Evolutionary conservation across 2,888 invertebrate genomes (phyloP), one percentile per base, ranked within the genome.

Genomic region (Zaprionus lineosus): DNA sequence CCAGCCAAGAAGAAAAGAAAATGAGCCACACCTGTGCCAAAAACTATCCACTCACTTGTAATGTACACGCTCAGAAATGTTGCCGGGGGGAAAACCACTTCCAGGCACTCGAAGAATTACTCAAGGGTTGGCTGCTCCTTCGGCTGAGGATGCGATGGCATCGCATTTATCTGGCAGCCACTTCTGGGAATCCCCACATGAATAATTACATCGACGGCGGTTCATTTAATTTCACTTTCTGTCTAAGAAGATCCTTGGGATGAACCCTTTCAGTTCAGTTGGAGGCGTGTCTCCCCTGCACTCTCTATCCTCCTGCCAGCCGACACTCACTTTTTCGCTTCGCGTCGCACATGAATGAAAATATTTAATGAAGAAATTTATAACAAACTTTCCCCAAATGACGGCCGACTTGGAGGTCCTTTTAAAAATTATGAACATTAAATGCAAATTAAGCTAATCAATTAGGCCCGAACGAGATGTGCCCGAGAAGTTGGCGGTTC

Each of bases 351-450:
- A 67, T 65, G 78, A 70, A 73, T 67, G 74, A 65, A 78, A 79
- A 79, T 78, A 78, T 79, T 79, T 82, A 81, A 82, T 82, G 79
- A 82, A 78, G 82, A 81, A 82, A 82, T 81, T 78, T 82, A 74
- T 81, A 74, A 82, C 69, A 67, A 79, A 79, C 53, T 81, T 74
- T 61, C 36, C 37, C 52, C n/a, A 63, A 70, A 66, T 59, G 65
- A 63, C 36, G 39, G 39, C 33, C 16, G 16, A 37, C 39, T 34
- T 33, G 31, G 57, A 37, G 37, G 37, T 44, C 47, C 33, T 60
- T 65, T 69, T 61, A 79, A 79, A 83, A 83, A 82, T 84, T 82
- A 84, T 83, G 75, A 79, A 69, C 83, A 79, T 83, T 79, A 82
- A 77, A 82, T 79, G 77, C 47, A 77, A 84, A 79, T 84, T 79